Base-by-base conservation (phyloP, 2,113 vertebrate genomes). In the Zingel zingel region DNA sequence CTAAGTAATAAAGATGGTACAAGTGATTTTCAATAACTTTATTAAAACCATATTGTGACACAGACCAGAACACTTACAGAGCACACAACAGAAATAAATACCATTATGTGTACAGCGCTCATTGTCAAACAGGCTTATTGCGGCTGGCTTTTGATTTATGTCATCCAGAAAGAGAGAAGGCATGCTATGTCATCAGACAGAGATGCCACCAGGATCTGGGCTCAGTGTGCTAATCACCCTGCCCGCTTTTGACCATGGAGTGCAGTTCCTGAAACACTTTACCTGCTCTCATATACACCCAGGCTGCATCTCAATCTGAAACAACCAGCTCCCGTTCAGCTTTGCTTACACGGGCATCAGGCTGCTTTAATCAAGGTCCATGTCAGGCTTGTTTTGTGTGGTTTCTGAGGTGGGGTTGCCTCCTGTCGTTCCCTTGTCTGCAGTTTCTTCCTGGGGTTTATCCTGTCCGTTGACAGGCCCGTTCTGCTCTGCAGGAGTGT, bases 351-450 rank as follows among this genome's bases (percentile, higher is more conserved):
- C 81, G 65, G 61, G 67, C n/a, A 10, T 70, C 8, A 4, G 65
- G 73, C 65, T 69, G 61, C 78, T 94, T 91, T 93, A 96, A 91
- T 99, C 98, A 93, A 99, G 98, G 96, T 99, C 98, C 98, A 99
- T 99, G 25, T 98, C 97, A 0, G 98, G 98, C 90, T 98, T 99
- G 94, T 94, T 97, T 69, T 97, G 97, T 0, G 95, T 3, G 79
- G 89, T 61, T 82, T 94, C 93, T 63, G 58, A 79, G 88, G 93
- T 30, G 39, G 96, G 79, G 3, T 94, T 85, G 57, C 95, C 93
- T 47, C 95, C 96, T 1, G 79, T 16, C 0, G 85, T 70, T 51
- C 36, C 90, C 64, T 92, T 90, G 65, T 92, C 90, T 18, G 85
- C 86, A 6, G 65, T 57, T 0, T 95, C 66, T 0, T 94, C 88